Evolutionary conservation across 35 echinoderm and acorn worm genomes (phyloP), one percentile per base, ranked within the genome.

Genomic region (Acanthaster planci): DNA sequence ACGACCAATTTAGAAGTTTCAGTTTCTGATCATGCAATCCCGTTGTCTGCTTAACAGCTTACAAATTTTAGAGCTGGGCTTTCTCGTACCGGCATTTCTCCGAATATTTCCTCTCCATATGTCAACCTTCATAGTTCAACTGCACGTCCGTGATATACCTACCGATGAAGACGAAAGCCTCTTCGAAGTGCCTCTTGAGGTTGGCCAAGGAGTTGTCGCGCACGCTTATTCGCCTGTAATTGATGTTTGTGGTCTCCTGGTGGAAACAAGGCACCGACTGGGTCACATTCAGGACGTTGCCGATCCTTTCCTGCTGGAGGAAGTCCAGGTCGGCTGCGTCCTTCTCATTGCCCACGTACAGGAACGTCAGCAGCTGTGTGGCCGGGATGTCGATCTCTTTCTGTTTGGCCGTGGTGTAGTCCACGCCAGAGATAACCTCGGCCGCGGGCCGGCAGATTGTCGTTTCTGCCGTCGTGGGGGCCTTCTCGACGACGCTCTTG

Each of bases 121-220:
- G 42, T 47, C 42, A 47, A 47, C 42, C 42, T 47, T 47, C 42
- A 47, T 6, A 47, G 4, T 47, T 47, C 42, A 47, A 47, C 42
- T 47, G 42, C 42, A 47, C 12, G 42, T 47, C 42, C 4, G 12
- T 47, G 42, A 37, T 36, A 32, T 82, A 85, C 96, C 86, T 86
- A 99, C 96, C 96, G 50, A 99, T 99, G 76, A 99, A 99, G 5
- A 91, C 82, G 42, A 88, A 92, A 54, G 96, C 91, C 44, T 81
- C 78, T 26, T 99, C 92, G 60, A 99, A 99, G 86, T 94, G 87
- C 17, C 55, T 22, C 27, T 77, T 56, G 34, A 99, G 78, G 60
- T 99, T 91, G 55, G 67, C 87, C 9, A 47, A 42, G 16, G 85
- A 86, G 55, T 99, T 92, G 60, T 99, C 96, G 18, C 81, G 77